A percentile compares a stretch with the other conserved stretches of the same genome.
Conservation (phyloP, 2,797 vertebrate species). For the Hippoglossus hippoglossus region DNA sequence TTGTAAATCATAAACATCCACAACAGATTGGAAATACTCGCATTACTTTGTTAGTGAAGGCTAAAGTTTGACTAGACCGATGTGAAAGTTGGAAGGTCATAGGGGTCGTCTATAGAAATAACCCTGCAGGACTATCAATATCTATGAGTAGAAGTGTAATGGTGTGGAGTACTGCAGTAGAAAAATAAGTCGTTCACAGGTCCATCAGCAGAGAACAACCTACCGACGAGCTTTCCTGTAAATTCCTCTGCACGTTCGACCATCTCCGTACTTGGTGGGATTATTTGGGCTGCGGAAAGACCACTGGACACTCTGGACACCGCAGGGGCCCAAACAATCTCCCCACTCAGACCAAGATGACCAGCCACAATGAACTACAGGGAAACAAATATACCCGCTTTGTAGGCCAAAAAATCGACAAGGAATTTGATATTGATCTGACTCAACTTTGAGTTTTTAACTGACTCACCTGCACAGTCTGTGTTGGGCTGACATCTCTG, state of each 20-base stretch:
- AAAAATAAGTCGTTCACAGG: neutral
- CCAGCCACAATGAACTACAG: slow-evolving; percentile 92
- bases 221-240: slow-evolving; percentile 93
- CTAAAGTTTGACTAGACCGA: neutral
- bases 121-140: no score
- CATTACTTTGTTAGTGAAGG: no score
- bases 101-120: neutral
- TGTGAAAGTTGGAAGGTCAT: neutral
- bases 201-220: neutral
- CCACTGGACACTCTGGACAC: slow-evolving; percentile 93
- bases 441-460: neutral
- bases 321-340: slow-evolving; percentile 90
- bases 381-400: neutral
- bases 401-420: neutral
- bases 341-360: slow-evolving; percentile 94
- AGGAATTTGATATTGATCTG: no score
- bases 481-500: slow-evolving; percentile 85
- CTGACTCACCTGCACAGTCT: slow-evolving; percentile 85
- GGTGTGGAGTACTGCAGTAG: neutral
- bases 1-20: no score
- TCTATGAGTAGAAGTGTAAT: no score
- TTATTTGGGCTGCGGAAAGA: slow-evolving; percentile 94
- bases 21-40: no score
- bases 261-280: slow-evolving; percentile 81
- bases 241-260: slow-evolving; percentile 87